These are phyloP conservation scores for Lithobates sylvaticus DNA, from an alignment of 2,797 vertebrate species.

Conservation along the genomic window DNA sequence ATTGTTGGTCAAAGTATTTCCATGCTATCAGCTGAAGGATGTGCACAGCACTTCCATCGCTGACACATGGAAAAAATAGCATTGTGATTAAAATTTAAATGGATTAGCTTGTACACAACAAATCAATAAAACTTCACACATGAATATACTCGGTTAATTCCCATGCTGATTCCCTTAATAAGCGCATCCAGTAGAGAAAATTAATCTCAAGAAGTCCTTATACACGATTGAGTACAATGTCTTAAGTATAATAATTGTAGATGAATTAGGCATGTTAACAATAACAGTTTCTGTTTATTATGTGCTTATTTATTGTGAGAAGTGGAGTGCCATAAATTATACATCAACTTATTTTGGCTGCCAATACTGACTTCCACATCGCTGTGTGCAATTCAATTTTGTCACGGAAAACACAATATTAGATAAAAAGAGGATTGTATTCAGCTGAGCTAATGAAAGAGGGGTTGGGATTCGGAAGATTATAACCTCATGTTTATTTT, in stretches of 20 bases:
- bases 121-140: constrained; percentile 41
- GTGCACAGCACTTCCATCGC: constrained; percentile 6
- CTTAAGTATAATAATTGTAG: constrained; percentile 31
- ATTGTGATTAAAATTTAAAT: constrained; percentile 46
- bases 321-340: constrained; percentile 36
- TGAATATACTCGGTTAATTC: constrained; percentile 32
- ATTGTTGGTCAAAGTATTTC: neutral
- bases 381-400: constrained; percentile 26
- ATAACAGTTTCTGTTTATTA: constrained; percentile 36
- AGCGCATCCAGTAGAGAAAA: constrained; percentile 47
- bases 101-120: constrained; percentile 19
- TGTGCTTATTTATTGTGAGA: constrained; percentile 23
- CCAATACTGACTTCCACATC: neutral
- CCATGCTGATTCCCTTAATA: constrained; percentile 47
- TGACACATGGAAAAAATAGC: constrained; percentile 19
- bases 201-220: constrained; percentile 44
- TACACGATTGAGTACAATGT: constrained; percentile 19
- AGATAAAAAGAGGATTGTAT: constrained; percentile 14
- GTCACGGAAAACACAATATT: constrained; percentile 30
- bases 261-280: neutral
- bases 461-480: constrained; percentile 12
- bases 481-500: constrained; percentile 14
- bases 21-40: neutral
- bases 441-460: constrained; percentile 11
- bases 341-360: constrained; percentile 44